Conservation (phyloP, 2,888 invertebrate species). For the Anoncus sp. region DNA sequence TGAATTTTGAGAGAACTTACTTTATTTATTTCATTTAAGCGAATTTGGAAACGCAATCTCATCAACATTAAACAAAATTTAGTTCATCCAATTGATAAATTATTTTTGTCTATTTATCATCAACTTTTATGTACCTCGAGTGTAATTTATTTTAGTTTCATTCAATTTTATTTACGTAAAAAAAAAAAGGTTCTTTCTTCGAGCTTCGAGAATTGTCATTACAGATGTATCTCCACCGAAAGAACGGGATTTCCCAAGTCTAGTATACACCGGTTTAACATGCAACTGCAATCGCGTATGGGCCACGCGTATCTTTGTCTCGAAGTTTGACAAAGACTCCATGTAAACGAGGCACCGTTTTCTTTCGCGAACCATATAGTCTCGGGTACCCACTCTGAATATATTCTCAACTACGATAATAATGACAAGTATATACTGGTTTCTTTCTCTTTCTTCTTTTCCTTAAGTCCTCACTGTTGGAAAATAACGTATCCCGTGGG, state of each 20-base stretch:
- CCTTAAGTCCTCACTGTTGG: not conserved
- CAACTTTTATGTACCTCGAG: not conserved
- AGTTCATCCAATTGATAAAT: too few relatives aligned
- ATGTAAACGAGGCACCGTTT: constrained; percentile 57
- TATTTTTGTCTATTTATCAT: not conserved
- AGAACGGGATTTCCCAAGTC: constrained; percentile 34
- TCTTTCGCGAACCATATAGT: constrained; percentile 56
- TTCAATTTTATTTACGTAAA: not conserved
- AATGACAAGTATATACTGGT: constrained; percentile 2
- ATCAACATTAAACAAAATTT: too few relatives aligned
- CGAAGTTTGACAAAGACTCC: constrained; percentile 64
- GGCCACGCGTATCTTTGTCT: constrained; percentile 64
- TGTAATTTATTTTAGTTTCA: not conserved
- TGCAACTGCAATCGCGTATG: constrained; percentile 68
- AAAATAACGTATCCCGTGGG: constrained; percentile 1
- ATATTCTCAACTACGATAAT: constrained; percentile 25
- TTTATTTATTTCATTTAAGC: too few relatives aligned
- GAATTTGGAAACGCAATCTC: too few relatives aligned
- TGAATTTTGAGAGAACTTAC: too few relatives aligned
- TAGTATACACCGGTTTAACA: constrained; percentile 51
- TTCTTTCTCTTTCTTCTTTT: constrained; percentile 4
- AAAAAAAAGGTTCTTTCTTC: not conserved
- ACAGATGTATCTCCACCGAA: constrained; percentile 2
- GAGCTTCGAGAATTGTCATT: not conserved
- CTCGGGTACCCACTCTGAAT: constrained; percentile 51